Percentiles rank a stretch among this genome's conserved stretches.
These are phyloP conservation scores for Pachycephus smyrnensis DNA, from an alignment of 2,888 invertebrate genomes.

Conservation along the genomic window DNA sequence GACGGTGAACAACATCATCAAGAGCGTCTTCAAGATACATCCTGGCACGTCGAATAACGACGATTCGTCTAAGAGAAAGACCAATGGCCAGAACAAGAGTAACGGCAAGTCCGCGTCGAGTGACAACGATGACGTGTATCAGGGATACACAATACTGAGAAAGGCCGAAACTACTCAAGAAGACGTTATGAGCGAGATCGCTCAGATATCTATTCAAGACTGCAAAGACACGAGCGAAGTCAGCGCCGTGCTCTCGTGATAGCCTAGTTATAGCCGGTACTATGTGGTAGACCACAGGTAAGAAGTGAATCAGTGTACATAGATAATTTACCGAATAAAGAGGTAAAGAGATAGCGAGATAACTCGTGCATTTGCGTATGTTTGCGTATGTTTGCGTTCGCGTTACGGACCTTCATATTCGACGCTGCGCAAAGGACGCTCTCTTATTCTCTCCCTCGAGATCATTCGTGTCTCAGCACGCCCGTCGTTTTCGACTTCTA, in stretches of 20 bases:
- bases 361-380: not conserved
- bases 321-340: constrained; percentile 26
- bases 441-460: too few relatives aligned
- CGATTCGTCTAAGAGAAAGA: constrained; percentile 33
- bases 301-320: constrained; percentile 26
- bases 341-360: constrained; percentile 7
- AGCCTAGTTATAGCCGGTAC: constrained; percentile 40
- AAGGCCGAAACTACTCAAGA: constrained; percentile 50
- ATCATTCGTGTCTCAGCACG: too few relatives aligned
- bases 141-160: constrained; percentile 55
- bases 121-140: constrained; percentile 36
- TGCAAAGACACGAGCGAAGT: constrained; percentile 52
- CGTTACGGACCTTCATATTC: not conserved
- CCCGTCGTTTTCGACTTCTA: too few relatives aligned
- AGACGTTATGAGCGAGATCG: constrained; percentile 47
- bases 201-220: constrained; percentile 58
- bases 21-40: constrained; percentile 52
- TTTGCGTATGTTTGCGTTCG: too few relatives aligned
- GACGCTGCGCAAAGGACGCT: too few relatives aligned
- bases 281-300: constrained; percentile 28
- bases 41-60: constrained; percentile 34
- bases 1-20: constrained; percentile 53
- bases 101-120: constrained; percentile 30
- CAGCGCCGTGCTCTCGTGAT: constrained; percentile 58
- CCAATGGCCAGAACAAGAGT: constrained; percentile 33